A percentile compares a stretch with the other conserved stretches of the same genome.
Conservation (phyloP, 2,113 vertebrate species). For the Sinocyclocheilus anophthalmus region DNA sequence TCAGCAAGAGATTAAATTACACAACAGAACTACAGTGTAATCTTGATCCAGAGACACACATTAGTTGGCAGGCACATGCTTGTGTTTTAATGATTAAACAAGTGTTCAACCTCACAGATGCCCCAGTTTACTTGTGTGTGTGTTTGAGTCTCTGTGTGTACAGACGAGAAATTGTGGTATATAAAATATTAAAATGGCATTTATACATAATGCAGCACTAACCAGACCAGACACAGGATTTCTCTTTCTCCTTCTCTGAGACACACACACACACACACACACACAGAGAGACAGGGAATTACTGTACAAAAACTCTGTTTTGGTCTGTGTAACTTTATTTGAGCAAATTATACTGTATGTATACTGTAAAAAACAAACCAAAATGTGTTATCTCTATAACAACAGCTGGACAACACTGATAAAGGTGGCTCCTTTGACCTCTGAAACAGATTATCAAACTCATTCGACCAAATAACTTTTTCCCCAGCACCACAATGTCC, state of each 20-base stretch:
- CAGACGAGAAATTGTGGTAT: conserved; percentile 50
- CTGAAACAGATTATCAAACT: conserved; percentile 19
- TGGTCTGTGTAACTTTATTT: conserved; percentile 95
- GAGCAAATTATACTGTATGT: conserved; percentile 89
- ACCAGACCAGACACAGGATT: background rate
- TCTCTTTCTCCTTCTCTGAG: conserved; percentile 31
- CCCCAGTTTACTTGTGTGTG: conserved; percentile 14
- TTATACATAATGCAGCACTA: conserved; percentile 71
- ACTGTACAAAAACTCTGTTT: conserved; percentile 45
- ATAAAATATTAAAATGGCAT: conserved; percentile 70
- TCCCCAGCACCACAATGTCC: conserved; percentile 27
- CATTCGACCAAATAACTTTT: background rate
- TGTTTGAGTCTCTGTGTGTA: conserved; percentile 64
- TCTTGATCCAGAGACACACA: conserved; percentile 6
- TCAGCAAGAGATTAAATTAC: conserved; percentile 21
- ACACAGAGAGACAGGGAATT: background rate
- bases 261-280: background rate
- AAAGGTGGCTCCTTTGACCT: background rate
- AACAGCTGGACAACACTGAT: conserved; percentile 38
- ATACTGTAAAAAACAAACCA: conserved; percentile 86
- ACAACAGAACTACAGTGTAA: conserved; percentile 9
- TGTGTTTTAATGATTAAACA: conserved; percentile 58
- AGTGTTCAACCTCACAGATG: conserved; percentile 35
- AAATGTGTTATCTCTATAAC: conserved; percentile 67
- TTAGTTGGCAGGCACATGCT: conserved; percentile 39